Evolutionary conservation across 2,113 vertebrate species (phyloP), one percentile per base, ranked within the genome.

Genomic region (Carettochelys insculpta): DNA sequence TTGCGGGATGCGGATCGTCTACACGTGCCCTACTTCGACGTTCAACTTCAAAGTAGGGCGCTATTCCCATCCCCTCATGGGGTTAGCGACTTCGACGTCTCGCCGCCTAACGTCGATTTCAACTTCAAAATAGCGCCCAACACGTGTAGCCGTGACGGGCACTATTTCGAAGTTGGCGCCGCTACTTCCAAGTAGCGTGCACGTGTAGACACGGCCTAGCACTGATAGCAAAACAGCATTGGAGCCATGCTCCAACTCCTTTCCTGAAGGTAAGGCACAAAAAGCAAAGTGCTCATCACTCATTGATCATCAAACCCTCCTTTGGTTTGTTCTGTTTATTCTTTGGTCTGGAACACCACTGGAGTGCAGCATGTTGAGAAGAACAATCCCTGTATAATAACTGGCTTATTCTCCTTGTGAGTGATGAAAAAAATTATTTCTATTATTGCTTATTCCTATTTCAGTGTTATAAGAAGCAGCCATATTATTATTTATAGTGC

Each of bases 271-370:
- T 85, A 91, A 87, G 10, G 7, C 10, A 91, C 85, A 77, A 8
- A 47, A 12, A 4, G 1, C 73, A 83, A 38, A n/a, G 61, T 79
- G 24, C 9, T 25, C 79, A 0, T 27, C 11, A 43, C 41, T 20
- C 34, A 19, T 10, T n/a, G 61, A 68, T 68, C n/a, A 68, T 19
- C 61, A 45, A 75, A 27, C 10, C 87, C 11, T 89, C 51, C 53
- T 80, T 71, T 24, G 13, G 20, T 45, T 80, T 54, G 38, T 38
- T 92, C 47, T 51, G 12, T 80, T 81, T 20, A 47, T 12, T 82
- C 38, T 10, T 41, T 85, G 31, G 51, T n/a, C 12, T 27, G 17
- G 43, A 85, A 92, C 34, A 7, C 29, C 71, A 75, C 24, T 27
- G 41, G 71, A 4, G 71, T 14, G 41, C 41, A 27, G 5, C 12